Evolutionary conservation across 2,113 vertebrate genomes (phyloP).

Genomic region (Scomber colias): DNA sequence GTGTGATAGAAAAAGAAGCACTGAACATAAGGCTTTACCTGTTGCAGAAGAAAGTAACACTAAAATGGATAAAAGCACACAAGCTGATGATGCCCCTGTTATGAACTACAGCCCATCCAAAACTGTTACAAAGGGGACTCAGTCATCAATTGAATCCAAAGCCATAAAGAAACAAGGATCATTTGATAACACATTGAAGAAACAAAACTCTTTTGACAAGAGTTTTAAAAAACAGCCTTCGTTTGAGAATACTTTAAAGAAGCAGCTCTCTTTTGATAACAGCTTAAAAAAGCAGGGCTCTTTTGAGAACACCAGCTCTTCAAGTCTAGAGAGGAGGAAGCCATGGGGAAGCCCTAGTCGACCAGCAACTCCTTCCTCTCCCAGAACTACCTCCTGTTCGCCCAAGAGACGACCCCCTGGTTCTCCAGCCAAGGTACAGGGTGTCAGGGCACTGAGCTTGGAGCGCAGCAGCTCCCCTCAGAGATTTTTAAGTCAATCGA

Average conservation of each 20-base stretch:
- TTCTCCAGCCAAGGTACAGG: slow-evolving; percentile 76
- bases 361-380: slow-evolving; percentile 61
- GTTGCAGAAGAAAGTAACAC: slow-evolving; percentile 40
- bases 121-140: slow-evolving; percentile 56
- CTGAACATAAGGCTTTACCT: slow-evolving; percentile 37
- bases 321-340: slow-evolving; percentile 79
- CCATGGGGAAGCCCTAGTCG: slow-evolving; percentile 82
- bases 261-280: slow-evolving; percentile 78
- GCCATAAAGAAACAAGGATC: slow-evolving; percentile 74
- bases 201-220: slow-evolving; percentile 76
- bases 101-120: slow-evolving; percentile 43
- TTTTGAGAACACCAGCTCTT: slow-evolving; percentile 74
- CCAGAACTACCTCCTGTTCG: slow-evolving; percentile 72
- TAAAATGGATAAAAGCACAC: slow-evolving; percentile 75
- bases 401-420: slow-evolving; percentile 72
- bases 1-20: slow-evolving; percentile 11
- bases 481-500: slow-evolving; percentile 70
- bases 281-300: slow-evolving; percentile 74
- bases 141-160: slow-evolving; percentile 65
- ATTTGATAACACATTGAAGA: slow-evolving; percentile 65
- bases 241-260: slow-evolving; percentile 71
- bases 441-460: slow-evolving; percentile 56
- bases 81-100: slow-evolving; percentile 64
- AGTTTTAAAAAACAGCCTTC: slow-evolving; percentile 75
- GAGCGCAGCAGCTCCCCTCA: slow-evolving; percentile 77